Evolutionary conservation across 2,113 vertebrate genomes (phyloP), one percentile per base, ranked within the genome.

Genomic region (Hipposideros armiger): DNA sequence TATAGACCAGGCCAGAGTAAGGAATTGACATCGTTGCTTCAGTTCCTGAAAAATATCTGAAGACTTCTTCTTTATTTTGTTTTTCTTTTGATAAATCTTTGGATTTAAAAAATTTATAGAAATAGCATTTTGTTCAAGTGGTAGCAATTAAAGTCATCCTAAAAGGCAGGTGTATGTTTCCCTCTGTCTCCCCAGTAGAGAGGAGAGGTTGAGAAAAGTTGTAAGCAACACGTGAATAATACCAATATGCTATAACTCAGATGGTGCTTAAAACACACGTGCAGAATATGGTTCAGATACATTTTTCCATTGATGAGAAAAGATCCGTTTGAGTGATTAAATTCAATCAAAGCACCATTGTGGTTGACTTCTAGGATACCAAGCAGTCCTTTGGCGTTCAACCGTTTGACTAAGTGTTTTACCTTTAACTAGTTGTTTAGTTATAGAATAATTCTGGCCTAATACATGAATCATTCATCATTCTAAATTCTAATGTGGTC

Each of bases 21-120:
- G 20, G 45, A 91, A 85, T 78, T 95, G 62, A 91, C 66, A 87
- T 30, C 24, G 40, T 64, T 80, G 50, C 62, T 94, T 83, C 72
- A 54, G 66, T 93, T 93, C 42, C 56, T 89, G 56, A 74, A 97
- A 96, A 77, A 84, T 36, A 36, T 56, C 47, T 91, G 64, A 97
- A 94, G 81, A 89, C 62, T 17, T 85, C 66, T 73, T 69, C 58
- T 92, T 80, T 83, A 73, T 66, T 92, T 94, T 87, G 5, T 70
- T 66, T 96, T 92, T 82, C 82, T 97, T 96, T 78, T 92, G 70
- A 95, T 96, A 95, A 78, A 96, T 42, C 78, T 60, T 86, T 69
- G 11, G 19, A 69, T 56, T 98, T 97, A 67, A 97, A 97, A 96
- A 62, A 91, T 89, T 88, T 91, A 97, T 52, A 94, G 70, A 95